These are phyloP conservation scores for Cyclina sinensis DNA, from an alignment of 1,140 invertebrate genomes.

Conservation along the genomic window DNA sequence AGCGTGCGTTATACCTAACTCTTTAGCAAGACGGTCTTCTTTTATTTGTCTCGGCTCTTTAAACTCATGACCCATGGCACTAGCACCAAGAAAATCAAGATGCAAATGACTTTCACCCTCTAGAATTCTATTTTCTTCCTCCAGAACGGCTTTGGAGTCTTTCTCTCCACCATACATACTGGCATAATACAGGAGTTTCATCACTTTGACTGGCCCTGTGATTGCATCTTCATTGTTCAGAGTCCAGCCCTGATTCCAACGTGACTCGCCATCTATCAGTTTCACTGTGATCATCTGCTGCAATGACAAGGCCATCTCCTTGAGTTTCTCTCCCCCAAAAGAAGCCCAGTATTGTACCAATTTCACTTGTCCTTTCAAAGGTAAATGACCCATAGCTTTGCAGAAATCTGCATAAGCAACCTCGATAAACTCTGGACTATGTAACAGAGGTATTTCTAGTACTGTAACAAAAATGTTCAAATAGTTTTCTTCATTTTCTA, in stretches of 20 bases:
- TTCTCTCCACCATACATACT: slow-evolving; percentile 94
- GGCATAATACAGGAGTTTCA: slow-evolving; percentile 95
- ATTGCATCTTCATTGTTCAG: slow-evolving; percentile 95
- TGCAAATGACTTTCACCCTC: slow-evolving; percentile 80
- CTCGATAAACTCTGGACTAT: slow-evolving; percentile 93
- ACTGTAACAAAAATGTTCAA: slow-evolving; percentile 95
- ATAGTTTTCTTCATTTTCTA: slow-evolving; percentile 87
- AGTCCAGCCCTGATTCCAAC: slow-evolving; percentile 91
- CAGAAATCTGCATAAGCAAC: slow-evolving; percentile 93
- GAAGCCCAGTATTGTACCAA: slow-evolving; percentile 93
- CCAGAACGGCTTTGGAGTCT: slow-evolving; percentile 89
- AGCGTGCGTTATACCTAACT: slow-evolving; percentile 91
- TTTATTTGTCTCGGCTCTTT: slow-evolving; percentile 82
- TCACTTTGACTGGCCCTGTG: slow-evolving; percentile 89
- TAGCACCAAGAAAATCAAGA: slow-evolving; percentile 80
- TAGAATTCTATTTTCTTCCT: slow-evolving; percentile 82
- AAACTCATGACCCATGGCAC: slow-evolving; percentile 81
- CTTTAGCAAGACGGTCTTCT: slow-evolving; percentile 87
- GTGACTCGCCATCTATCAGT: slow-evolving; percentile 89
- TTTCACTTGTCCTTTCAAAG: slow-evolving; percentile 92
- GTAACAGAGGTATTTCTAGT: slow-evolving; percentile 94
- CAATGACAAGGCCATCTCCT: slow-evolving; percentile 92
- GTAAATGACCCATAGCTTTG: slow-evolving; percentile 91
- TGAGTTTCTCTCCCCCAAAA: slow-evolving; percentile 91
- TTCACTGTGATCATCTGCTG: slow-evolving; percentile 95